Conservation (phyloP, 2,113 vertebrate species). For the Bostrychus sinensis region DNA sequence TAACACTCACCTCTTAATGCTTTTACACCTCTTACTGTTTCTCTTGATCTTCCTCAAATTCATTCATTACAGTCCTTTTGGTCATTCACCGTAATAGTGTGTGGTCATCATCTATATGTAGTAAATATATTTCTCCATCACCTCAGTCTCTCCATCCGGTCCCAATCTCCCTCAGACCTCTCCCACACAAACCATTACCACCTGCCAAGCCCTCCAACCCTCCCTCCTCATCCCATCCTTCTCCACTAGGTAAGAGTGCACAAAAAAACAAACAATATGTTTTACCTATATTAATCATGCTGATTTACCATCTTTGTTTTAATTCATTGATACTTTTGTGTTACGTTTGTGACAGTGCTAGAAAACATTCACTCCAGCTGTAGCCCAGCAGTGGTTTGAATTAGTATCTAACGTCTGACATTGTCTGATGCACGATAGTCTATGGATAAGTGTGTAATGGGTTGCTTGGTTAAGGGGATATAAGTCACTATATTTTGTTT, state of each 20-base stretch:
- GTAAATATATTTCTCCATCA: conserved; percentile 61
- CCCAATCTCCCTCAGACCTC: conserved; percentile 82
- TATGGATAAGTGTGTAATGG: too few relatives aligned
- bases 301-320: too few relatives aligned
- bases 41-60: background rate
- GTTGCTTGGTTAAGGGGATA: too few relatives aligned
- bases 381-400: too few relatives aligned
- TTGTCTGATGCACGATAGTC: too few relatives aligned
- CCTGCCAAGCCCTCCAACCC: conserved; percentile 83
- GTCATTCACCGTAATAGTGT: background rate
- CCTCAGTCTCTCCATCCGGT: conserved; percentile 82
- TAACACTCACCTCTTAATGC: conserved; percentile 48
- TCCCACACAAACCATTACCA: conserved; percentile 85
- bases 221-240: conserved; percentile 75
- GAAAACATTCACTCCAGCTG: too few relatives aligned
- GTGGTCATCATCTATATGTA: conserved; percentile 6
- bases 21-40: background rate
- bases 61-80: background rate
- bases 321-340: too few relatives aligned
- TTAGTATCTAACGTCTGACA: too few relatives aligned
- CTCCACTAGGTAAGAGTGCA: conserved; percentile 81
- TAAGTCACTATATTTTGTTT: too few relatives aligned
- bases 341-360: too few relatives aligned
- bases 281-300: too few relatives aligned
- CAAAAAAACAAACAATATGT: background rate